Conservation (phyloP, 2,113 vertebrate species). For the Eretmochelys imbricata region DNA sequence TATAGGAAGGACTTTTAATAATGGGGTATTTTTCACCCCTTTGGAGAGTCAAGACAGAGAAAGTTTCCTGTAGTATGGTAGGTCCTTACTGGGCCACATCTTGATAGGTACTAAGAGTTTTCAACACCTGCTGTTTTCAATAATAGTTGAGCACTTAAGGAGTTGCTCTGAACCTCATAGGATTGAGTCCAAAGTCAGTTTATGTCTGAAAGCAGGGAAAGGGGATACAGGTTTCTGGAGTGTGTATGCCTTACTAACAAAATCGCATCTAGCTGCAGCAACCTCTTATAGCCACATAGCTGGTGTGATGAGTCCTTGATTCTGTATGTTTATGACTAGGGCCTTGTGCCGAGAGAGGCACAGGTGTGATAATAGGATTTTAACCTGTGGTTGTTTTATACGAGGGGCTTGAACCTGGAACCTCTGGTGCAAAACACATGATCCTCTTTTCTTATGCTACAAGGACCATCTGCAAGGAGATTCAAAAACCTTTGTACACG, state of each 20-base stretch:
- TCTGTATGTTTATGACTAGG: neutral
- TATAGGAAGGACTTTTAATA: constrained; percentile 27
- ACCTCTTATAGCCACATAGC: neutral
- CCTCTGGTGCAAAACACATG: fast-evolving
- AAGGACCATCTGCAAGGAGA: neutral
- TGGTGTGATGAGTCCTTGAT: neutral
- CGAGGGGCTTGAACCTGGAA: neutral
- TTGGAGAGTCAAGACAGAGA: neutral
- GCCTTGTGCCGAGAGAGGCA: neutral
- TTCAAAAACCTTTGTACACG: neutral
- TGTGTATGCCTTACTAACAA: neutral
- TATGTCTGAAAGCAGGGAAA: neutral
- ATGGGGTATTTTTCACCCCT: constrained; percentile 14
- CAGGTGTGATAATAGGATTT: neutral
- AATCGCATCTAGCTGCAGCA: neutral
- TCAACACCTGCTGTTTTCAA: neutral
- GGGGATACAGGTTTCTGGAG: fast-evolving
- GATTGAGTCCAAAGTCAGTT: neutral
- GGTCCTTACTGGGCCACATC: neutral
- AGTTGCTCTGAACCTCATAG: neutral
- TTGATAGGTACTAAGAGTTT: neutral
- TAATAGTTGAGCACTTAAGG: neutral
- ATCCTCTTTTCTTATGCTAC: neutral
- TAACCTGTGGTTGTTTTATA: neutral
- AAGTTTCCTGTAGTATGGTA: neutral